Evolutionary conservation across 1,140 invertebrate genomes (phyloP), one percentile per base, ranked within the genome.

Genomic region (Thaumatotibia leucotreta): DNA sequence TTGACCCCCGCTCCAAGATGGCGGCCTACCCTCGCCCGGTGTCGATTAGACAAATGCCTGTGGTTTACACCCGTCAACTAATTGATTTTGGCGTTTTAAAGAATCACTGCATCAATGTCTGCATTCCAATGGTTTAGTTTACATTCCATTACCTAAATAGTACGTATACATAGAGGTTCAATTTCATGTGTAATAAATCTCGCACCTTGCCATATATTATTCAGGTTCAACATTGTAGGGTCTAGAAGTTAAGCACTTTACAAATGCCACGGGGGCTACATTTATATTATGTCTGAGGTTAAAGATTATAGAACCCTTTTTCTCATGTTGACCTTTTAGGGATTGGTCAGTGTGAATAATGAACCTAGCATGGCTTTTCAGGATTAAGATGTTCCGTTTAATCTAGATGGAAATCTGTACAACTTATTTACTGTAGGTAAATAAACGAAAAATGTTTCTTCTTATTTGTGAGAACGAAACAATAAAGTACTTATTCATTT

Each of bases 1-100:
- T 87, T 87, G 82, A 88, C 81, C 81, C 83, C 71, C 75, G 68
- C 83, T 84, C 66, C 82, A 89, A 87, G 81, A 88, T 88, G 87
- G 83, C 87, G 66, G 80, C 66, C 65, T 54, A 75, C 81, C 81
- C 78, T 79, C 77, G 52, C 39, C 32, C 68, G 49, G 66, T 65
- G 69, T 67, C 67, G 64, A 66, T 63, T 73, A 68, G 54, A 67
- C 69, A 64, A 77, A 80, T 77, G 75, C 75, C 77, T 76, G 72
- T 64, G 78, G 75, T 77, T 79, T 68, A 74, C 72, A 69, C 64
- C 23, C 71, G 76, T 71, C 70, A 74, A 73, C 77, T 86, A 86
- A 88, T 83, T 84, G 76, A 82, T 75, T 45, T 20, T 45, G 39
- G 76, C 77, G 76, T 85, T 82, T 79, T 77, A 78, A 75, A 76